Evolutionary conservation across 2,797 vertebrate genomes (phyloP).

Genomic region (Phalloptychus januarius): DNA sequence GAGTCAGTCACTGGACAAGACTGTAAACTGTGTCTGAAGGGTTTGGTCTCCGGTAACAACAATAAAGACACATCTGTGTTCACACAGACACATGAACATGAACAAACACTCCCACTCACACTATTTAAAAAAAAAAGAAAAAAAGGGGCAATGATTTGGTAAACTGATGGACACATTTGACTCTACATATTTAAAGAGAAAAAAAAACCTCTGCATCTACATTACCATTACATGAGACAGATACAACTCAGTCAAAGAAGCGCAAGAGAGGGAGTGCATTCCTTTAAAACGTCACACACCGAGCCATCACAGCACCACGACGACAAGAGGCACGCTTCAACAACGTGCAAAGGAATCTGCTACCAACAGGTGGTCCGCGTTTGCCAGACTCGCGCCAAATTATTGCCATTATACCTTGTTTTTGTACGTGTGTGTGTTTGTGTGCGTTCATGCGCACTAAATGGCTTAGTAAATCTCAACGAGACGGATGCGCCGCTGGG

Average conservation of each 20-base stretch:
- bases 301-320: conserved; percentile 52
- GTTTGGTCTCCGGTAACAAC: conserved; percentile 17
- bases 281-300: conserved; percentile 47
- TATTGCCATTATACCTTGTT: conserved; percentile 78
- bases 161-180: conserved; percentile 25
- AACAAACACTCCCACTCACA: conserved; percentile 22
- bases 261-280: conserved; percentile 16
- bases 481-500: conserved; percentile 36
- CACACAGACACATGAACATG: conserved; percentile 13
- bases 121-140: conserved; percentile 11
- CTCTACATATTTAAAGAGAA: conserved; percentile 15
- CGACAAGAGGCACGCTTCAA: conserved; percentile 37
- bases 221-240: conserved; percentile 10
- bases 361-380: conserved; percentile 51
- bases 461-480: conserved; percentile 55
- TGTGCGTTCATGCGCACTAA: conserved; percentile 18
- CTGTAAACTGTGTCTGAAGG: conserved; percentile 57
- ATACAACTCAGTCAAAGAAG: conserved; percentile 51
- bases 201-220: conserved; percentile 20
- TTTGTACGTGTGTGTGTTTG: conserved; percentile 32
- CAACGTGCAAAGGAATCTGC: conserved; percentile 38
- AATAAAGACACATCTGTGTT: conserved; percentile 27
- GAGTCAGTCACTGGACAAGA: conserved; percentile 52
- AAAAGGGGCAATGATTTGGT: conserved; percentile 33
- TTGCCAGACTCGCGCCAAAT: conserved; percentile 54